These are phyloP conservation scores for Albula goreensis DNA, from an alignment of 2,113 vertebrate species.

Conservation along the genomic window DNA sequence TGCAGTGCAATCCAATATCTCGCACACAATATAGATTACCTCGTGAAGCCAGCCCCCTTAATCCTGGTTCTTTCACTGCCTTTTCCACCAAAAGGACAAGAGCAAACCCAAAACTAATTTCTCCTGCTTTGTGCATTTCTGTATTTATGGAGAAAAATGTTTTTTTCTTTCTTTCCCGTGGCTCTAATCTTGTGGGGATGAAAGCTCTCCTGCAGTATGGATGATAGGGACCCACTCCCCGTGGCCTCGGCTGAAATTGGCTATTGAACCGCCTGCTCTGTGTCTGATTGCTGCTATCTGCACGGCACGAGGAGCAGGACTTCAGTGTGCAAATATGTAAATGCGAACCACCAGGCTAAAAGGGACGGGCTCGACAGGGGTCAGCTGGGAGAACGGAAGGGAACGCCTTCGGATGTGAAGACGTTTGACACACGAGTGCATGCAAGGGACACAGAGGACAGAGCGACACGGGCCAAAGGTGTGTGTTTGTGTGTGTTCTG, in stretches of 20 bases:
- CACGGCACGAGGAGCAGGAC: background rate
- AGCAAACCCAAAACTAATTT: constrained; percentile 23
- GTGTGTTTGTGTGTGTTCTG: background rate
- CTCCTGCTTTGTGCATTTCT: constrained; percentile 10
- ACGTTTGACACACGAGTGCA: background rate
- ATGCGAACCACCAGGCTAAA: constrained; percentile 4
- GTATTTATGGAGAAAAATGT: background rate
- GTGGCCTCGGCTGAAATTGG: constrained; percentile 11
- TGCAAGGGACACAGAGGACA: background rate
- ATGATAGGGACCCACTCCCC: background rate
- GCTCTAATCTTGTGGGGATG: constrained; percentile 1
- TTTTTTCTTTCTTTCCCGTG: background rate
- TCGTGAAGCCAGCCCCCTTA: background rate
- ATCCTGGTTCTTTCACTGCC: constrained; percentile 3
- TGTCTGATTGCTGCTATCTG: constrained; percentile 36
- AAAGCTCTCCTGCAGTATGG: constrained; percentile 9
- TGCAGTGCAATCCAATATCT: background rate
- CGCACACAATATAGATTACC: constrained; percentile 6
- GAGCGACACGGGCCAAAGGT: background rate
- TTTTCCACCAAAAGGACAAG: background rate
- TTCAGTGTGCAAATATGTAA: constrained; percentile 18
- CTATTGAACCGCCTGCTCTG: constrained; percentile 23
- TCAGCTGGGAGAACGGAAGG: background rate
- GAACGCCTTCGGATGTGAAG: background rate
- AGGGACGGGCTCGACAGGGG: constrained; percentile 10